Conservation (phyloP, 2,113 vertebrate genomes). For the Hiodon alosoides region DNA sequence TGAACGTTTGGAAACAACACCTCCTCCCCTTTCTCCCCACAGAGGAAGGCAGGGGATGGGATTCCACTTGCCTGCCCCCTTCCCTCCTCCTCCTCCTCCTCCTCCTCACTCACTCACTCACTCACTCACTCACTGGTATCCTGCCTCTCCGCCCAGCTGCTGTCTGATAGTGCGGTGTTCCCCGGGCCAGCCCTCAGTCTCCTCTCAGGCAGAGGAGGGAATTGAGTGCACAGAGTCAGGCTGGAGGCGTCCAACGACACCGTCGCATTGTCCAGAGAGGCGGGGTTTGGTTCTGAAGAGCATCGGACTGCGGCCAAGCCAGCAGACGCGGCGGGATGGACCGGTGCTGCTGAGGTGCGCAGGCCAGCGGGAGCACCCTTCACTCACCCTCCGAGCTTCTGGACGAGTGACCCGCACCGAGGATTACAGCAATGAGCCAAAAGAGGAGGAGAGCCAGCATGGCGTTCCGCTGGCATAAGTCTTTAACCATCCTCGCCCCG, state of each 20-base stretch:
- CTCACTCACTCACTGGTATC: slow-evolving; percentile 7
- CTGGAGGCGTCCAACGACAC: no score
- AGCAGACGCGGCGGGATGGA: slow-evolving; percentile 1
- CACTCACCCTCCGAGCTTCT: not conserved
- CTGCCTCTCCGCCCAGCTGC: slow-evolving; percentile 43
- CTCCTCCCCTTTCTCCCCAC: not conserved
- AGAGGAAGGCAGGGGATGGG: slow-evolving; percentile 17
- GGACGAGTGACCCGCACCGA: slow-evolving; percentile 9
- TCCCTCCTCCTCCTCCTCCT: slow-evolving; percentile 25
- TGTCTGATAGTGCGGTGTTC: slow-evolving; percentile 29
- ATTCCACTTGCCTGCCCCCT: not conserved
- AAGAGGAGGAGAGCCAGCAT: slow-evolving; percentile 51
- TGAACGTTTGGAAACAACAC: not conserved
- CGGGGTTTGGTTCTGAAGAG: slow-evolving; percentile 15
- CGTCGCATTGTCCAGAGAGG: not conserved
- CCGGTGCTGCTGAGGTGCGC: slow-evolving; percentile 1
- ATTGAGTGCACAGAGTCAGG: not conserved
- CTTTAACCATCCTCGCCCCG: slow-evolving; percentile 59
- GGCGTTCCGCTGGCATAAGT: slow-evolving; percentile 69
- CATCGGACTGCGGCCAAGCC: slow-evolving; percentile 15
- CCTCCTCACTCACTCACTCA: slow-evolving; percentile 4
- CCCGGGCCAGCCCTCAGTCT: slow-evolving; percentile 40
- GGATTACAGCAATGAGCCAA: slow-evolving; percentile 47
- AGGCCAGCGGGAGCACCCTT: not conserved
- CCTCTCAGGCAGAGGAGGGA: slow-evolving; percentile 39